Base-by-base conservation (phyloP, 2,888 invertebrate species). In the Caradrina kadenii region DNA sequence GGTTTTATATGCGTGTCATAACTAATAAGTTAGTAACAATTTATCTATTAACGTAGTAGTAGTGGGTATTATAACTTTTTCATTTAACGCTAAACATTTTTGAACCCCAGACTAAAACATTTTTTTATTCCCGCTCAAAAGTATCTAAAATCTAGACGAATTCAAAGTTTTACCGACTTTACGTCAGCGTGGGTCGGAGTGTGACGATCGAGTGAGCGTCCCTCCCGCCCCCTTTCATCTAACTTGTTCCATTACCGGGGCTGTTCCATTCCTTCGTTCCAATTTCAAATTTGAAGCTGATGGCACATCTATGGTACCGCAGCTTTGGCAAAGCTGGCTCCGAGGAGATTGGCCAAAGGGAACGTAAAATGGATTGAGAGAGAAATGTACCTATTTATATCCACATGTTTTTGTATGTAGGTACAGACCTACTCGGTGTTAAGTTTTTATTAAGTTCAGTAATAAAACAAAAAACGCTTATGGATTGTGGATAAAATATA, bases 231-330 rank as follows among this genome's bases (percentile, higher is more conserved):
- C 89, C 90, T 91, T 89, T 95, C 95, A 96, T 96, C 94, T 94
- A 96, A 96, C 95, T 96, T 96, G 88, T 86, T 87, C 93, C 95
- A 94, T 96, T 96, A 95, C 94, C 88, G 92, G 91, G 91, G 91
- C 83, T 90, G 91, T 93, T 93, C 92, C 91, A 92, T 94, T 95
- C 94, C 93, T 95, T 94, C 94, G 93, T 95, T 94, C 95, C 95
- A 96, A 95, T 95, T 96, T 94, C 91, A 94, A 96, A 95, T 95
- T 95, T 95, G 93, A 93, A 93, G 93, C 93, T 93, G 93, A 93
- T 91, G 92, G 90, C 87, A 88, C 91, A 91, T 93, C 92, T 93
- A 91, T 93, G 91, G 89, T 78, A 91, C 93, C 93, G 89, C 93
- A 92, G 90, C 90, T 89, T 90, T 82, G 79, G 78, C 68, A 80